A percentile compares a stretch with the other conserved stretches of the same genome.
These are phyloP conservation scores for Meloidogyne hapla DNA, from an alignment of 1,140 invertebrate genomes.

Conservation along the genomic window DNA sequence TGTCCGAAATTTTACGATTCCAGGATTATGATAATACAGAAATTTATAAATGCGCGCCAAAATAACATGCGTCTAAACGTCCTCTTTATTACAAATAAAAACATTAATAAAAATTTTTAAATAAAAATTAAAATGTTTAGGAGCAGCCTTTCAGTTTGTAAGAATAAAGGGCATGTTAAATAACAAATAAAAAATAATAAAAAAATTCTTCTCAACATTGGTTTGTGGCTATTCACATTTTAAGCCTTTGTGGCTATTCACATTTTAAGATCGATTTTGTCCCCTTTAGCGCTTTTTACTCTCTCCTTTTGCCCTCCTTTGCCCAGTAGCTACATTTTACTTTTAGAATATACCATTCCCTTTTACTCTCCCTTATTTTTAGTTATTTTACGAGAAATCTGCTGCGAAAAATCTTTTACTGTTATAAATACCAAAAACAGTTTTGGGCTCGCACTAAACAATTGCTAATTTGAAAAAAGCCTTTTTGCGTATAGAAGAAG, in stretches of 20 bases:
- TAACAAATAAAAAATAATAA: background rate
- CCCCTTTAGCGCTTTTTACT: background rate
- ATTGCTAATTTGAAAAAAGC: constrained; percentile 1
- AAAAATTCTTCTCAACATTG: background rate
- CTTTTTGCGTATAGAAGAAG: background rate
- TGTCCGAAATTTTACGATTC: no score
- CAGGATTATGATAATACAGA: no score
- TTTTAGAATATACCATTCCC: constrained; percentile 1
- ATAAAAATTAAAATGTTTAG: no score
- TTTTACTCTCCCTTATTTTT: background rate
- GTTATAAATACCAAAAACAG: background rate
- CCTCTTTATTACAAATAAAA: no score
- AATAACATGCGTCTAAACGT: no score
- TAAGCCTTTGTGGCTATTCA: background rate
- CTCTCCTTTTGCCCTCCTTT: background rate
- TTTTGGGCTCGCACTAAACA: background rate
- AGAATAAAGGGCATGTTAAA: background rate
- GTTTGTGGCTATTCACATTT: background rate
- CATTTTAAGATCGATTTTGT: background rate
- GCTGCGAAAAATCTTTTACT: background rate
- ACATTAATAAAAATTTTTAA: no score
- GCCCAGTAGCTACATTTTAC: background rate
- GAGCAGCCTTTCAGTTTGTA: no score
- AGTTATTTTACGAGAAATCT: background rate
- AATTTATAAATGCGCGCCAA: no score